Percentiles rank a stretch among this genome's conserved stretches.
These are phyloP conservation scores for Heliconius nattereri DNA, from an alignment of 1,140 invertebrate species.

Conservation along the genomic window DNA sequence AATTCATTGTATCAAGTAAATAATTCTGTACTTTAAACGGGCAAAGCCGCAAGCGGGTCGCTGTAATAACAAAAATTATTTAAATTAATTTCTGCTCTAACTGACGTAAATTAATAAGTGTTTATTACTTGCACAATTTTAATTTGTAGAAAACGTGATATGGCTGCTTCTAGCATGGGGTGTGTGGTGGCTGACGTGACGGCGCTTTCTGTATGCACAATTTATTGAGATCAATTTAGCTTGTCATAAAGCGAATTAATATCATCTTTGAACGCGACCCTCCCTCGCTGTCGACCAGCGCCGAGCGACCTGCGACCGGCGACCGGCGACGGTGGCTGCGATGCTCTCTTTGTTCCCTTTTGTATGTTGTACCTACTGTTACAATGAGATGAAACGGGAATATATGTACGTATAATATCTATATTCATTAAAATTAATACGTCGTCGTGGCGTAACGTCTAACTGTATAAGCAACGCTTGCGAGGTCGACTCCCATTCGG, in stretches of 20 bases:
- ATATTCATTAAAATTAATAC: neutral
- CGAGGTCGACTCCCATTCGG: too few species aligned
- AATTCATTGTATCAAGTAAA: too few species aligned
- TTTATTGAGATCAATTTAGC: conserved; percentile 74
- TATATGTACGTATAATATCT: neutral
- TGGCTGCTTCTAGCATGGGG: neutral
- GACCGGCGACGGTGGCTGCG: neutral
- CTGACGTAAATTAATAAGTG: too few species aligned
- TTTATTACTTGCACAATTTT: neutral
- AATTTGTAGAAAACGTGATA: neutral
- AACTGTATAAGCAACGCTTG: too few species aligned
- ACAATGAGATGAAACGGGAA: neutral
- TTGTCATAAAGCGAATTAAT: conserved; percentile 78
- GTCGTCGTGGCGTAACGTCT: too few species aligned
- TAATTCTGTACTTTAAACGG: too few species aligned
- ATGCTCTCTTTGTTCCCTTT: neutral
- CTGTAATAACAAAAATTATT: too few species aligned
- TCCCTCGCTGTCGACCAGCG: neutral
- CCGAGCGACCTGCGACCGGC: neutral
- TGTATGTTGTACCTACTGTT: neutral
- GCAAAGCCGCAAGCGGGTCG: too few species aligned
- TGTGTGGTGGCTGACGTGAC: neutral
- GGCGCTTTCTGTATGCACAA: conserved; percentile 50
- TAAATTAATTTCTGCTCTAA: too few species aligned
- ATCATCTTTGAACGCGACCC: conserved; percentile 47